These are phyloP conservation scores for Lonchura striata DNA, from an alignment of 2,113 vertebrate species.

Conservation along the genomic window DNA sequence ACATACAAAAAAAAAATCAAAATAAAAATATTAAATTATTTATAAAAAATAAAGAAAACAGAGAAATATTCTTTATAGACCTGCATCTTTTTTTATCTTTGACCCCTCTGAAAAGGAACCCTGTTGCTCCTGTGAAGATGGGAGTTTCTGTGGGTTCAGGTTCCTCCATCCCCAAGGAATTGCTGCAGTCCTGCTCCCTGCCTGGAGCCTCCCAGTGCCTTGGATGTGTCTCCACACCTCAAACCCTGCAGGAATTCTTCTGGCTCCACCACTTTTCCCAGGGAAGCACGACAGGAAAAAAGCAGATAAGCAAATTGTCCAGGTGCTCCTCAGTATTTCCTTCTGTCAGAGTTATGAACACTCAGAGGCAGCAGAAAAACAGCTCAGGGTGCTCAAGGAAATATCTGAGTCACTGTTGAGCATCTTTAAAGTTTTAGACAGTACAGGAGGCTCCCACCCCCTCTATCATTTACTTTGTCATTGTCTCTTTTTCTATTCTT, in stretches of 20 bases:
- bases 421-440: not conserved
- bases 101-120: fast-evolving
- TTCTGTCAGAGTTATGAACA: not conserved
- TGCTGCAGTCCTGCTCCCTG: not conserved
- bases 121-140: not conserved
- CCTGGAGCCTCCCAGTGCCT: not conserved
- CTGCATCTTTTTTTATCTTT: not conserved
- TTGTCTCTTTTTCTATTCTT: not conserved
- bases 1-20: not conserved
- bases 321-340: not conserved
- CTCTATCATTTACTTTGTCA: not conserved
- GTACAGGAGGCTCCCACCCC: not conserved
- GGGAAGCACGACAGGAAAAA: not conserved
- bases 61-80: not conserved
- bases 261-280: not conserved
- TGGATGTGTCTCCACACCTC: not conserved
- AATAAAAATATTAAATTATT: fast-evolving
- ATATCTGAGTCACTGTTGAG: not conserved
- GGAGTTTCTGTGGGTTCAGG: not conserved
- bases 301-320: not conserved
- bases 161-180: not conserved
- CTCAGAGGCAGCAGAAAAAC: not conserved
- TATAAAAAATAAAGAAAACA: not conserved
- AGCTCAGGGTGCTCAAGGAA: not conserved
- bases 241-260: not conserved